Evolutionary conservation across 2,888 invertebrate genomes (phyloP).

Genomic region (Plebejus anna): DNA sequence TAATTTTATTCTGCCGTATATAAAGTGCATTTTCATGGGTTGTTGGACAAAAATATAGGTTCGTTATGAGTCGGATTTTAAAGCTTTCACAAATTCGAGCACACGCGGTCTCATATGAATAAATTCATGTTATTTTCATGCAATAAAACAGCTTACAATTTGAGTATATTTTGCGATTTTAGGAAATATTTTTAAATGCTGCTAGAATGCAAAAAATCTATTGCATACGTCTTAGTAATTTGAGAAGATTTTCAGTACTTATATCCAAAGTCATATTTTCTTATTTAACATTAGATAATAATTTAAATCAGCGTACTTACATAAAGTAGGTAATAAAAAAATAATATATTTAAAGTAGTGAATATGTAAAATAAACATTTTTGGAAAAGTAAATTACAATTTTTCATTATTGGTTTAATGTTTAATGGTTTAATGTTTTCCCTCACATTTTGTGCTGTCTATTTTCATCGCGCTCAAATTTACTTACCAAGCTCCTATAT

Average conservation of each 20-base stretch:
- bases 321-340: too few species aligned
- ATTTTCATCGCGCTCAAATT: conserved; percentile 16
- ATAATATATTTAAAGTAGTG: too few species aligned
- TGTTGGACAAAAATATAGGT: neutral
- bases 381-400: neutral
- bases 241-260: too few species aligned
- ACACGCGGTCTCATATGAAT: neutral
- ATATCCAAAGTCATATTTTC: too few species aligned
- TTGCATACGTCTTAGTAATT: too few species aligned
- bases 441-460: conserved; percentile 11
- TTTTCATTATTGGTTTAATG: neutral
- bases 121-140: conserved; percentile 5
- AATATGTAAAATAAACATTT: too few species aligned
- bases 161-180: neutral
- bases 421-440: neutral
- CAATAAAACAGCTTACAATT: neutral
- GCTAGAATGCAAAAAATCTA: too few species aligned
- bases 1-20: neutral
- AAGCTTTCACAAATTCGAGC: conserved; percentile 7
- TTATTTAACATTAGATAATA: too few species aligned
- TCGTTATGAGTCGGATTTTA: neutral
- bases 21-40: neutral
- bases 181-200: neutral
- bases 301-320: too few species aligned
- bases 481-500: conserved; percentile 14